Conservation (phyloP, 2,797 vertebrate species). For the Phalloptychus januarius region DNA sequence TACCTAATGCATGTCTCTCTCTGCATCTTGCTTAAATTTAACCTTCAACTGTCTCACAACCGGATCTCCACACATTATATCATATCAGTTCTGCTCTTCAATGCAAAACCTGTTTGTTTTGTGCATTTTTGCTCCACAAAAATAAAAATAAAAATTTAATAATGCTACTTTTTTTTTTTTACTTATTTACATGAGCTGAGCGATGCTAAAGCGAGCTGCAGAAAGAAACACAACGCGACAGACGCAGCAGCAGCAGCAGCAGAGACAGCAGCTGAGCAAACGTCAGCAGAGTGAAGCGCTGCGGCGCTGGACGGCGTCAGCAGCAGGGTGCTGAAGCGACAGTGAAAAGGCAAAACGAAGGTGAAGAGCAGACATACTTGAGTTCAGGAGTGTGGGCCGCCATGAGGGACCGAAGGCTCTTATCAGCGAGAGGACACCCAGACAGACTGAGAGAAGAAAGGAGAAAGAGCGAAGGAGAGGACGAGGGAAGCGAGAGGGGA, state of each 20-base stretch:
- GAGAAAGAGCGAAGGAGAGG: conserved; percentile 37
- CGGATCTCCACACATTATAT: too few relatives aligned
- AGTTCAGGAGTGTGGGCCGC: conserved; percentile 99
- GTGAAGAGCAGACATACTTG: conserved; percentile 92
- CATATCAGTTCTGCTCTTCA: too few relatives aligned
- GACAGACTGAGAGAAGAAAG: conserved; percentile 88
- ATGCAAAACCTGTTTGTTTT: too few relatives aligned
- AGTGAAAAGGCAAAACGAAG: conserved; percentile 58
- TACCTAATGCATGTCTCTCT: too few relatives aligned
- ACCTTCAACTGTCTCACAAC: too few relatives aligned
- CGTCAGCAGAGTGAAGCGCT: conserved; percentile 52
- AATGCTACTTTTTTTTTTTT: neutral
- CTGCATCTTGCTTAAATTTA: too few relatives aligned
- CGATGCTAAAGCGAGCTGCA: conserved; percentile 42
- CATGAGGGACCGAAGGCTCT: conserved; percentile 99
- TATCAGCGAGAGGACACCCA: conserved; percentile 99
- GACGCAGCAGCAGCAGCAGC: conserved; percentile 55
- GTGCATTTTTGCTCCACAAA: too few relatives aligned
- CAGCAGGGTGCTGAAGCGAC: conserved; percentile 49
- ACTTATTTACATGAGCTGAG: conserved; percentile 17
- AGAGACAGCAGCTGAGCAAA: conserved; percentile 50
- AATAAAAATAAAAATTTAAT: too few relatives aligned
- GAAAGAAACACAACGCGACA: conserved; percentile 40
- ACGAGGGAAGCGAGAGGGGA: conserved; percentile 43
- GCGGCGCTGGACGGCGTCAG: conserved; percentile 37